These are phyloP conservation scores for Coluber constrictor DNA, from an alignment of 2,797 vertebrate genomes.

Conservation along the genomic window DNA sequence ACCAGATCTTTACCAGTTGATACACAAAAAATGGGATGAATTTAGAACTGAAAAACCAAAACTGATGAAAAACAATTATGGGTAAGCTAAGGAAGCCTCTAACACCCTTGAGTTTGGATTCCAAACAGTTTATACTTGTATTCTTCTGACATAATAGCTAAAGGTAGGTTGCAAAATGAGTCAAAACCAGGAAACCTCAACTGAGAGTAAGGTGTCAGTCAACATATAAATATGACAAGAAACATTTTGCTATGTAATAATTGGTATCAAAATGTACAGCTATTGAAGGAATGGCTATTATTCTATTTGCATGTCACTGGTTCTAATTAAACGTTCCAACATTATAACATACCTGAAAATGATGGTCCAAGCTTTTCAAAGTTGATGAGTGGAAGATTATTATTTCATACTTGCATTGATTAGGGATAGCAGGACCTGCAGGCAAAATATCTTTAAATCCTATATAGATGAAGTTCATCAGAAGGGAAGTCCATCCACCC, in stretches of 20 bases:
- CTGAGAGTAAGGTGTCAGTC: background rate
- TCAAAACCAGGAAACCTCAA: background rate
- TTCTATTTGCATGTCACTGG: accelerated
- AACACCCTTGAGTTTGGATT: background rate
- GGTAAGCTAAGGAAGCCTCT: background rate
- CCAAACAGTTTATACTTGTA: background rate
- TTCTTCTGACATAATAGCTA: background rate
- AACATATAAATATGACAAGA: background rate
- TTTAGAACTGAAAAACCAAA: background rate
- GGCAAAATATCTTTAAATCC: background rate
- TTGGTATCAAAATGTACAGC: background rate
- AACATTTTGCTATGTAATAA: background rate
- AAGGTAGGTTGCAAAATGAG: background rate
- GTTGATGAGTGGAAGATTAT: background rate
- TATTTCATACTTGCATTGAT: background rate
- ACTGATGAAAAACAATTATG: background rate
- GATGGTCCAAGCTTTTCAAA: background rate
- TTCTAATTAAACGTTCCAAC: background rate
- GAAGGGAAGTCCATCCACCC: background rate
- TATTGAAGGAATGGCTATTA: background rate
- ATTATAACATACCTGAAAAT: background rate
- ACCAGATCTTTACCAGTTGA: background rate
- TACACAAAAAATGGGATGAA: background rate
- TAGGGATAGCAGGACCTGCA: background rate
- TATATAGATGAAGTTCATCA: background rate